Base-by-base conservation (phyloP, 2,888 invertebrate species). In the Leptinotarsa peninsularis region DNA sequence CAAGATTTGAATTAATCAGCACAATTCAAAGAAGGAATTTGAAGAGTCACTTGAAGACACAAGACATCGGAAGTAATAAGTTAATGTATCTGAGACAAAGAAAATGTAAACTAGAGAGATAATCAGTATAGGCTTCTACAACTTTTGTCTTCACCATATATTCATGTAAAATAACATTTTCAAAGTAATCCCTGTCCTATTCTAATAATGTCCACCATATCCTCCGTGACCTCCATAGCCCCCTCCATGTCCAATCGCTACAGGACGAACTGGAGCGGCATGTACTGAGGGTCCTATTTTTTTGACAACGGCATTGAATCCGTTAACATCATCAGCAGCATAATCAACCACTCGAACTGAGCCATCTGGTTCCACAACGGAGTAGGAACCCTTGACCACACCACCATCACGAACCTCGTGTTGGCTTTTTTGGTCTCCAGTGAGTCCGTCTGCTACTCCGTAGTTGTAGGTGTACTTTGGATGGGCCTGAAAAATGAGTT, bases 301-400 rank as follows among this genome's bases (percentile, higher is more conserved):
- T 73, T 84, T 83, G 7, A 87, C 86, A 10, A 86, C 83, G 17
- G 87, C 87, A 69, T 86, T 85, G 78, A 87, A 87, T 52, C 87
- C 87, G 67, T 81, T 86, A 72, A 85, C 84, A 54, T 79, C 79
- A 76, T 91, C 90, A 80, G 90, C 90, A 76, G 89, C 89, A 87
- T 91, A 91, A 69, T 90, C 88, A 73, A 91, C 91, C 79, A 89
- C 89, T 80, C 91, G 89, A 63, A 89, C 87, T 79, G 90, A 89
- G 77, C 90, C 90, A 78, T 91, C 91, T 54, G 90, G 90, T 84
- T 91, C 90, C 50, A 90, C 88, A 71, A 91, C 85, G 1, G 89
- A 89, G 85, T 91, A 85, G 10, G 82, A 82, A 14, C 90, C 91
- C 80, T 88, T 88, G 4, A 88, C 88, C n/a, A 85, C 85, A 74